Conservation (phyloP, 2,113 vertebrate species). For the Rostratula benghalensis region DNA sequence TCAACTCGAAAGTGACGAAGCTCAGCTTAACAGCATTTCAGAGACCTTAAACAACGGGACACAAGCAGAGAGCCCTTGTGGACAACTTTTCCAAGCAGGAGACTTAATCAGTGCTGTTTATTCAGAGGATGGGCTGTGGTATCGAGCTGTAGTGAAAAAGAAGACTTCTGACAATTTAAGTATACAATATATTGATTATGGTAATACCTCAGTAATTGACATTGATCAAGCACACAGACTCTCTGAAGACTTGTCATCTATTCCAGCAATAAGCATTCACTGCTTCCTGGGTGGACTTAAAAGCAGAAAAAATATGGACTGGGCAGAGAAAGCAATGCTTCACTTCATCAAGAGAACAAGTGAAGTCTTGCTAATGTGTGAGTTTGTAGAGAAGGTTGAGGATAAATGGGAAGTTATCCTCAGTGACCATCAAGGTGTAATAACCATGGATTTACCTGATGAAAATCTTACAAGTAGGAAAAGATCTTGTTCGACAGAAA, state of each 20-base stretch:
- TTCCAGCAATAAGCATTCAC: conserved; percentile 79
- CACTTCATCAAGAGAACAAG: conserved; percentile 76
- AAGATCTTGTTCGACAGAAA: background rate
- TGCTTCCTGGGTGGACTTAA: conserved; percentile 79
- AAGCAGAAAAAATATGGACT: background rate
- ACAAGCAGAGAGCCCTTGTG: background rate
- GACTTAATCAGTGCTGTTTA: conserved; percentile 86
- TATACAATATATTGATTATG: conserved; percentile 91
- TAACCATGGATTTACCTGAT: conserved; percentile 66
- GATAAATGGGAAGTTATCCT: conserved; percentile 87
- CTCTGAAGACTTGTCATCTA: conserved; percentile 41
- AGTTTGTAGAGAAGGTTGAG: conserved; percentile 78
- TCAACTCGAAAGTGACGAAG: conserved; percentile 81
- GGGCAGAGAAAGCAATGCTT: conserved; percentile 54
- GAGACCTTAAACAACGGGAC: conserved; percentile 79
- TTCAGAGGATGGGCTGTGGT: conserved; percentile 84
- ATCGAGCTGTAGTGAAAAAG: conserved; percentile 83
- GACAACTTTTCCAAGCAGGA: conserved; percentile 71
- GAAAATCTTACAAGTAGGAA: background rate
- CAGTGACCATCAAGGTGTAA: conserved; percentile 67
- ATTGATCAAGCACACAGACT: conserved; percentile 73
- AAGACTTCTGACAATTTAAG: conserved; percentile 46
- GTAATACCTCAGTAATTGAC: conserved; percentile 79
- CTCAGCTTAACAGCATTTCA: conserved; percentile 75
- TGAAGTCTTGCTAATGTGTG: conserved; percentile 74